Conservation (phyloP, 2,888 invertebrate genomes). For the Dascillus cervinus region DNA sequence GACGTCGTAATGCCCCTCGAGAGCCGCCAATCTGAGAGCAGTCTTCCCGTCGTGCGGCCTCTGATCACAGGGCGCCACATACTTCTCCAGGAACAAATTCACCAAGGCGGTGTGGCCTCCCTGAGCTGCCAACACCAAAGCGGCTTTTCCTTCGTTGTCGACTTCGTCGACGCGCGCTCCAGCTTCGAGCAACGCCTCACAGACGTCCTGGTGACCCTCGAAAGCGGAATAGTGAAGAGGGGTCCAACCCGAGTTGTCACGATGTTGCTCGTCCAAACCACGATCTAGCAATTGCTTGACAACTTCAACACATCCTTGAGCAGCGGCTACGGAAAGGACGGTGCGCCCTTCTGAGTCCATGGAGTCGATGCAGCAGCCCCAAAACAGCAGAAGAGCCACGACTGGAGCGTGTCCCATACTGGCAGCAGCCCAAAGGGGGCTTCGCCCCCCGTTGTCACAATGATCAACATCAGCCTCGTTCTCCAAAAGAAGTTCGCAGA, state of each 20-base stretch:
- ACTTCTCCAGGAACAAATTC: constrained; percentile 62
- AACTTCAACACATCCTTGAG: constrained; percentile 80
- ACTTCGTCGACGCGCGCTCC: constrained; percentile 84
- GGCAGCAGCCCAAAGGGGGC: constrained; percentile 87
- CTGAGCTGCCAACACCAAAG: constrained; percentile 82
- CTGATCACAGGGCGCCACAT: constrained; percentile 74
- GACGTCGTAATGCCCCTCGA: constrained; percentile 78
- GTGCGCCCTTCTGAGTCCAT: constrained; percentile 93
- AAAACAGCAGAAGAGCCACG: constrained; percentile 79
- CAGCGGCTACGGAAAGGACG: constrained; percentile 76
- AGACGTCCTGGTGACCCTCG: constrained; percentile 82
- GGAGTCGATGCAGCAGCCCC: constrained; percentile 92
- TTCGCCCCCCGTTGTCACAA: constrained; percentile 71
- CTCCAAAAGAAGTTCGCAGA: constrained; percentile 84
- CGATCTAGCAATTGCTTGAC: constrained; percentile 83
- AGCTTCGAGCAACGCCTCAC: constrained; percentile 73
- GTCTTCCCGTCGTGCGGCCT: constrained; percentile 87
- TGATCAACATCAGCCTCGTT: constrained; percentile 90
- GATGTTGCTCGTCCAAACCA: constrained; percentile 77
- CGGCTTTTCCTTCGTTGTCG: constrained; percentile 86
- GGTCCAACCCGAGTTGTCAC: constrained; percentile 96
- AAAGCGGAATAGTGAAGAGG: constrained; percentile 94
- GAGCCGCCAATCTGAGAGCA: constrained; percentile 71
- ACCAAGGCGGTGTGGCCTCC: constrained; percentile 70
- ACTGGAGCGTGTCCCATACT: constrained; percentile 86